Evolutionary conservation across 2,797 vertebrate species (phyloP).

Genomic region (Hipposideros larvatus): DNA sequence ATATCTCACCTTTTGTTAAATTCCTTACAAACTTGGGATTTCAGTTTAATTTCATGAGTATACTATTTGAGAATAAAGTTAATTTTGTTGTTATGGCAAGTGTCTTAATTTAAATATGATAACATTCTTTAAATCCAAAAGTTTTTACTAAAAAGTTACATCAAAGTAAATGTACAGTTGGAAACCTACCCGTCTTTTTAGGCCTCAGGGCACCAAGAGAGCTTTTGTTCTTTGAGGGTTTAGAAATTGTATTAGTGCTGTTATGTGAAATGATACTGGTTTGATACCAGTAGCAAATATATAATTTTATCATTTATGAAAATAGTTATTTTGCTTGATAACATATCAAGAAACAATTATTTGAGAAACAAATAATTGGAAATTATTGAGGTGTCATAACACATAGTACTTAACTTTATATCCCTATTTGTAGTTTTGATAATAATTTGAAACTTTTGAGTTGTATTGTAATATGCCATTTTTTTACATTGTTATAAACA

Average conservation of each 20-base stretch:
- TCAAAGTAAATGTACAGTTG: not conserved
- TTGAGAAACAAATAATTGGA: not conserved
- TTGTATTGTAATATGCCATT: not conserved
- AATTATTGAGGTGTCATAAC: not conserved
- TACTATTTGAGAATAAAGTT: conserved; percentile 18
- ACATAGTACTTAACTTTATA: not conserved
- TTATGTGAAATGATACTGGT: not conserved
- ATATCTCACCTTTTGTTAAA: not conserved
- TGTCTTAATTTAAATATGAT: not conserved
- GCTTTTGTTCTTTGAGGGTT: not conserved
- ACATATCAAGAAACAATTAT: not conserved
- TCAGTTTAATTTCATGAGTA: not conserved
- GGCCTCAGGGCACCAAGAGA: not conserved
- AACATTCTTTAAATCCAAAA: not conserved
- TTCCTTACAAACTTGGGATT: not conserved
- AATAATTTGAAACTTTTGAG: not conserved
- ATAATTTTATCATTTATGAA: not conserved
- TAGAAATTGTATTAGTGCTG: not conserved
- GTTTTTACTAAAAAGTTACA: not conserved
- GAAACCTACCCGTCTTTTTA: not conserved
- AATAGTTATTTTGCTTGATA: not conserved
- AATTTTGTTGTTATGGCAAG: not conserved
- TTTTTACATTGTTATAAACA: not conserved
- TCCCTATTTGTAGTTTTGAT: not conserved
- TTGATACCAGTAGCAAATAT: not conserved